Evolutionary conservation across 2,113 vertebrate genomes (phyloP).

Genomic region (Gobius niger): DNA sequence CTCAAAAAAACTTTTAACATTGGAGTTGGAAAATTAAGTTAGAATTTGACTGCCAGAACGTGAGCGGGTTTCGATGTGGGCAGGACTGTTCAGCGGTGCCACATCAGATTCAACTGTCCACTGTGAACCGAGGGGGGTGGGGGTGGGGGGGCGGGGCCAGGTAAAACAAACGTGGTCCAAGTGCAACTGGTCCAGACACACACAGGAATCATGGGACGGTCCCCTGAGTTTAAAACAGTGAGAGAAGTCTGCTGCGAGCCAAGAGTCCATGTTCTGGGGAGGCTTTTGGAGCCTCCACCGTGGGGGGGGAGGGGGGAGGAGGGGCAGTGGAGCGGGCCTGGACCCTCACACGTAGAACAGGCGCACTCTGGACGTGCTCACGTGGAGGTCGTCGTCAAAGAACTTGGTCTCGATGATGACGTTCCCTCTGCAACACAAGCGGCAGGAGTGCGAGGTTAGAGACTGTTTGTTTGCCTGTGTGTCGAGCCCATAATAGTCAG

Average conservation of each 20-base stretch:
- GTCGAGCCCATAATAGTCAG: too few species aligned
- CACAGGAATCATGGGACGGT: background rate
- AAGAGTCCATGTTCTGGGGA: too few species aligned
- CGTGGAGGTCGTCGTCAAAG: constrained; percentile 95
- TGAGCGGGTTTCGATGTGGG: too few species aligned
- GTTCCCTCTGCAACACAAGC: constrained; percentile 84
- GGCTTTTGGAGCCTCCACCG: too few species aligned
- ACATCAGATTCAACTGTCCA: background rate
- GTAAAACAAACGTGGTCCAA: background rate
- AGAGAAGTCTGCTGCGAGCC: background rate
- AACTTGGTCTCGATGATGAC: constrained; percentile 99
- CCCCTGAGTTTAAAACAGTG: background rate
- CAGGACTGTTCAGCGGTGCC: background rate
- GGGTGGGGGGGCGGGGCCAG: background rate
- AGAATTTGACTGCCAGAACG: too few species aligned
- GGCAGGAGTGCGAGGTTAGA: constrained; percentile 3
- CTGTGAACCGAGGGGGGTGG: background rate
- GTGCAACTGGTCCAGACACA: background rate
- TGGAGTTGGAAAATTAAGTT: too few species aligned
- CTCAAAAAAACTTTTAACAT: too few species aligned
- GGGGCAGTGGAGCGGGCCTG: too few species aligned
- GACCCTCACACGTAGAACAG: constrained; percentile 94
- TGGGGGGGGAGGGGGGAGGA: too few species aligned
- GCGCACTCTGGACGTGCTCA: constrained; percentile 97
- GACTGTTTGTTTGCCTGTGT: too few species aligned